phyloP scores from a whole-genome alignment of 2,888 invertebrate genomes.

The Flexamia atlantica region DNA sequence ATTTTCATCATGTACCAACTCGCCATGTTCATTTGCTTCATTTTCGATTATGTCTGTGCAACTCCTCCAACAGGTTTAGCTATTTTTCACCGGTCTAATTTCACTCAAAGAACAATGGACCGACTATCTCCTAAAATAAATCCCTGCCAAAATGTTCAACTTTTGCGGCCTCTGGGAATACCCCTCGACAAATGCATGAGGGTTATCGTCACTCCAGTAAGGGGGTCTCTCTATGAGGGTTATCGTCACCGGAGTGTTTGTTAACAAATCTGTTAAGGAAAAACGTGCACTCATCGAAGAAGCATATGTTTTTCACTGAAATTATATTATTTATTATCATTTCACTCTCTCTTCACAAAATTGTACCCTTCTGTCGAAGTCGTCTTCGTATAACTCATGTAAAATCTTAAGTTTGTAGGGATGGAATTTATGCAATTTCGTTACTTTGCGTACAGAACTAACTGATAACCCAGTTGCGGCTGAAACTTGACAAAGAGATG shows the following conservation, averaged over 20 bases:
- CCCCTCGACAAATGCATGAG: constrained; percentile 33
- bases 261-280: constrained; percentile 43
- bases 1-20: background rate
- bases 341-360: constrained; percentile 2
- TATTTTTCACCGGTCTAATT: constrained; percentile 1
- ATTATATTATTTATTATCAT: constrained; percentile 28
- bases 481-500: background rate
- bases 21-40: background rate
- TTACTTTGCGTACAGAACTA: constrained; percentile 7
- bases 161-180: constrained; percentile 27
- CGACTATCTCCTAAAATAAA: constrained; percentile 12
- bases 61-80: background rate
- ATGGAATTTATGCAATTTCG: background rate
- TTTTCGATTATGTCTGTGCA: background rate
- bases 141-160: constrained; percentile 18
- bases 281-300: constrained; percentile 34
- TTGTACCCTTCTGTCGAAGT: background rate
- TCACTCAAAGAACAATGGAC: constrained; percentile 11
- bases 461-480: background rate
- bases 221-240: constrained; percentile 22
- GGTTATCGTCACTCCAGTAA: constrained; percentile 16
- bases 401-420: background rate
- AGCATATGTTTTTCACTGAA: constrained; percentile 44
- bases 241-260: constrained; percentile 36
- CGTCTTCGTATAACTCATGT: background rate